Base-by-base conservation (phyloP, 2,797 vertebrate species). In the Phoxinus dragarum region DNA sequence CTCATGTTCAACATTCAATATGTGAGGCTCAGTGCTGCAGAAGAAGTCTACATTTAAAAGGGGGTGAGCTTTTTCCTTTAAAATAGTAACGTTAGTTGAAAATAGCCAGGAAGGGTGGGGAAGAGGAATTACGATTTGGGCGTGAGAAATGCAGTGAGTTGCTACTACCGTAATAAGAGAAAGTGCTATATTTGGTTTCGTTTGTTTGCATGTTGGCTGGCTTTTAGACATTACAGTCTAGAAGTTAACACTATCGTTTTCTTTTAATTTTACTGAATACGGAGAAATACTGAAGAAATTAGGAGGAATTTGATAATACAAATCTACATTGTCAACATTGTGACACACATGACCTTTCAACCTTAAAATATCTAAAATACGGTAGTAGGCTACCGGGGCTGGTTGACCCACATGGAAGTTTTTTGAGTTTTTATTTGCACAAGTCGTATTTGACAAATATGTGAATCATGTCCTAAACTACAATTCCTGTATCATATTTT, bases 91-190 rank as follows among this genome's bases (percentile, higher is more conserved):
- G 27, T 27, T 27, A 36, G 16, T 5, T 11, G 49, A 61, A 61
- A 56, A 61, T 3, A 49, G 5, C 6, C 64, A 42, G 69, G 79
- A 86, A 67, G 84, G 84, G 71, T 76, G 78, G 71, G 75, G 84
- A 31, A 23, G 56, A 64, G 69, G 73, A 74, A 68, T 75, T 19
- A 81, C 34, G 36, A 81, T 61, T 54, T 80, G 78, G 56, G 40
- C 44, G 68, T 44, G 49, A 64, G 78, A 81, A 74, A 82, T 82
- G 56, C 27, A 64, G 21, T n/a, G 19, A 64, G 54, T 36, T 27
- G 27, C 27, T 27, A 5, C 40, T 36, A n/a, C n/a, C n/a, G n/a
- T n/a, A 36, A n/a, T 64, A 82, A 47, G 54, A 64, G 27, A 82
- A 64, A 47, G 80, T 56, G 42, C 64, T 31, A 44, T 78, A 44